Base-by-base conservation (phyloP, 2,113 vertebrate genomes). In the Ovibos moschatus region DNA sequence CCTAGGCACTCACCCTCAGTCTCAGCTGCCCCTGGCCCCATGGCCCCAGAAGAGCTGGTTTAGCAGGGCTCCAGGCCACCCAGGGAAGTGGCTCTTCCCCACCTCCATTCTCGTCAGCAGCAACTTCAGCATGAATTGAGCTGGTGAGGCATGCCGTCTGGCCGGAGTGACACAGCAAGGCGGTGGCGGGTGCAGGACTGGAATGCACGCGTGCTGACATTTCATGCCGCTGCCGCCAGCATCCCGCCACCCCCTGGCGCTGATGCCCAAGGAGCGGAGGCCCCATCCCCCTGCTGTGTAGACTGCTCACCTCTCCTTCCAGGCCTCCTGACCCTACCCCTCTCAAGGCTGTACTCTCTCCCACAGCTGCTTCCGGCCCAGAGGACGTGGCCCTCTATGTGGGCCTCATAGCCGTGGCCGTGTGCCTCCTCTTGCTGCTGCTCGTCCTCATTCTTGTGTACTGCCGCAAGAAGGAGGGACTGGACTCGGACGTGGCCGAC, bases 361-460 rank as follows among this genome's bases (percentile, higher is more conserved):
- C 67, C 0, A 12, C 98, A 99, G 99, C 99, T 7, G 98, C 99
- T 79, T 98, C 99, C 0, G 99, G 99, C 1, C 98, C 99, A 0
- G 99, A 99, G 97, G 99, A 99, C 0, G 99, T 99, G 98, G 99
- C 99, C 0, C 99, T 99, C 53, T 99, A 99, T 0, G 99, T 99
- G 97, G 99, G 99, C 93, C 99, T 99, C 94, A 99, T 99, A 40
- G 99, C 99, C 0, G 99, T 99, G 98, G 99, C 99, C 0, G 99
- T 99, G 92, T 99, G 99, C 98, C 99, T 99, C 87, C 99, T 99
- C 33, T 98, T 99, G 96, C 99, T 99, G 95, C 99, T 99, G 97
- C 99, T 99, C 4, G 99, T 99, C 94, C 99, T 99, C 30, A 98
- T 99, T 90, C 99, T 99, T 92, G 99, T 99, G 53, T 99, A 99